These are phyloP conservation scores for Gymnorhina tibicen DNA, from an alignment of 2,113 vertebrate genomes.

Conservation along the genomic window DNA sequence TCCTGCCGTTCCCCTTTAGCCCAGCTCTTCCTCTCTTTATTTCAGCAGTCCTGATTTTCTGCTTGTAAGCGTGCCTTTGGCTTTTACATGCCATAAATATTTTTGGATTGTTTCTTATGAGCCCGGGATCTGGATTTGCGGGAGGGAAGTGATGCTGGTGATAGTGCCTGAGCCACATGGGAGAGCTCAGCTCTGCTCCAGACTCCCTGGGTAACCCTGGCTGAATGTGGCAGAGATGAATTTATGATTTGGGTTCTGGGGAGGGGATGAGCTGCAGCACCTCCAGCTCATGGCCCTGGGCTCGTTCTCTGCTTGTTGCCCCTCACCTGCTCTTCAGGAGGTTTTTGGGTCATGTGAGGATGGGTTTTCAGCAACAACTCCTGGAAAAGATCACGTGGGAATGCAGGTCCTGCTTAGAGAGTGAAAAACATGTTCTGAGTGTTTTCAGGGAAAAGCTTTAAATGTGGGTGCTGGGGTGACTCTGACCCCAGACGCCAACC, in stretches of 20 bases:
- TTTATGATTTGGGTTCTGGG: not conserved
- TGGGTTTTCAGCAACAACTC: not conserved
- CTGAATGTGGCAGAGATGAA: not conserved
- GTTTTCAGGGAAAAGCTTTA: not conserved
- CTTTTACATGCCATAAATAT: not conserved
- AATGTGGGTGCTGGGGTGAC: not conserved
- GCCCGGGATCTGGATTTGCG: not conserved
- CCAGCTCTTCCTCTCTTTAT: not conserved
- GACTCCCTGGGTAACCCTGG: not conserved
- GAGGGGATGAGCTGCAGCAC: not conserved
- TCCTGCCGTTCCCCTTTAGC: not conserved
- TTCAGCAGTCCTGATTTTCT: not conserved
- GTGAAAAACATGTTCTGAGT: not conserved
- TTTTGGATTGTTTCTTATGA: not conserved
- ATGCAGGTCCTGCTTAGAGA: not conserved
- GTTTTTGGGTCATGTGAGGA: not conserved
- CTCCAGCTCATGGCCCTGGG: accelerated
- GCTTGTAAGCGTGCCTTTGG: not conserved
- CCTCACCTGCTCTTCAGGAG: not conserved
- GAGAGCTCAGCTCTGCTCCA: not conserved
- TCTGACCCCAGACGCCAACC: not conserved
- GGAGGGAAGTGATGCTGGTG: not conserved
- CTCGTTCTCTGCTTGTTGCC: not conserved
- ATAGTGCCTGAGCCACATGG: not conserved
- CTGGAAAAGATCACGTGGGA: not conserved